Evolutionary conservation across 2,113 vertebrate genomes (phyloP).

Genomic region (Pachyramphus minor): DNA sequence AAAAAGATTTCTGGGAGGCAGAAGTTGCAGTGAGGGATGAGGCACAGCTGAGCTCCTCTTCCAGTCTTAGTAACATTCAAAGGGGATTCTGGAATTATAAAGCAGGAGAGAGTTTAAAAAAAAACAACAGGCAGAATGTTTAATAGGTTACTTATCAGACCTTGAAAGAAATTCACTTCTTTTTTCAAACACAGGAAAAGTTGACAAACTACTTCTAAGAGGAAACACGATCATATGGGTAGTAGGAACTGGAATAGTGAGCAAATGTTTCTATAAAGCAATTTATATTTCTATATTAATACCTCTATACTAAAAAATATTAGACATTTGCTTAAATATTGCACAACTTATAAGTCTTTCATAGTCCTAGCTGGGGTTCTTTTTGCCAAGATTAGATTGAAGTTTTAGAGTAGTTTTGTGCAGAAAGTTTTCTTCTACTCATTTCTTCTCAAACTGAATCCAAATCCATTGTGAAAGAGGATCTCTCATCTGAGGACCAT

Average conservation of each 20-base stretch:
- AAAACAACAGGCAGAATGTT: not conserved
- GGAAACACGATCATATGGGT: accelerated
- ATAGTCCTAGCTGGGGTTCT: not conserved
- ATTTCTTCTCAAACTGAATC: not conserved
- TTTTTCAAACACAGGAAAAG: not conserved
- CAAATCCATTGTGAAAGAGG: accelerated
- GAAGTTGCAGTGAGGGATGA: accelerated
- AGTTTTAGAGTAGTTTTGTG: not conserved
- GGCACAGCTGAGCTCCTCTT: not conserved
- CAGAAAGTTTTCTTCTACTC: not conserved
- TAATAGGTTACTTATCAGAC: not conserved
- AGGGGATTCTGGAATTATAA: not conserved
- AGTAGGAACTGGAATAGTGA: not conserved
- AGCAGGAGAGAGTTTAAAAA: not conserved
- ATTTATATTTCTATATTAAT: not conserved
- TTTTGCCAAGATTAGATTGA: accelerated
- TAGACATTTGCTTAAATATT: not conserved
- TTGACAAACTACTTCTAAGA: not conserved
- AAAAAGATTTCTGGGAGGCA: not conserved
- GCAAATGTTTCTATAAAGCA: not conserved
- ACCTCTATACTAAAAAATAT: not conserved
- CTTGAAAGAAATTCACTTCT: not conserved
- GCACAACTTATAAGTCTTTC: not conserved
- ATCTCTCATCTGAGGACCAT: too few species aligned
- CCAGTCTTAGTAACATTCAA: not conserved